Percentiles rank a stretch among this genome's conserved stretches.
phyloP scores from a whole-genome alignment of 2,797 vertebrate species.

The Coracias cyanogaster region DNA sequence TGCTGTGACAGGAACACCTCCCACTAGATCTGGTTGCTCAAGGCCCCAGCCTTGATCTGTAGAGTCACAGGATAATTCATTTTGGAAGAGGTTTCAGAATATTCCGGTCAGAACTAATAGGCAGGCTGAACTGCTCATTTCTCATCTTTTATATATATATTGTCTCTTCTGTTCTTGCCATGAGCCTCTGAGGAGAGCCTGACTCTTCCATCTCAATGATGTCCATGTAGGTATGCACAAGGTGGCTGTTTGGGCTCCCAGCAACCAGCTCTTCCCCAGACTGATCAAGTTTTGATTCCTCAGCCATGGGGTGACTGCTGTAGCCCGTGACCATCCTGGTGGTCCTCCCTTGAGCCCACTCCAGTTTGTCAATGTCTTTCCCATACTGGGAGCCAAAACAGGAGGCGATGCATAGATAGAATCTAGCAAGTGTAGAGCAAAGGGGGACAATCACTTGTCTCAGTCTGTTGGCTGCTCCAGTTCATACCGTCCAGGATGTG shows the following conservation, averaged over 20 bases:
- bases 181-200: background rate
- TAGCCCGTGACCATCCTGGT: background rate
- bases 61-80: background rate
- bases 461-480: background rate
- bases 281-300: background rate
- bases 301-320: background rate
- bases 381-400: background rate
- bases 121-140: background rate
- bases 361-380: background rate
- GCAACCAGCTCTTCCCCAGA: background rate
- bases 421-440: background rate
- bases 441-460: background rate
- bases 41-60: background rate
- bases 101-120: background rate
- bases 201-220: background rate
- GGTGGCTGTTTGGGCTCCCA: background rate
- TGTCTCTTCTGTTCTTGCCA: background rate
- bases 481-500: background rate
- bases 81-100: background rate
- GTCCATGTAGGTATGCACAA: background rate
- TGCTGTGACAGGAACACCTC: no score
- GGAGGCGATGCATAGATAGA: background rate
- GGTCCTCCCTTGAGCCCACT: background rate
- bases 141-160: background rate
- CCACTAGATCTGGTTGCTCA: no score